Base-by-base conservation (phyloP, 1,140 invertebrate genomes). In the Rhopalosiphum maidis region DNA sequence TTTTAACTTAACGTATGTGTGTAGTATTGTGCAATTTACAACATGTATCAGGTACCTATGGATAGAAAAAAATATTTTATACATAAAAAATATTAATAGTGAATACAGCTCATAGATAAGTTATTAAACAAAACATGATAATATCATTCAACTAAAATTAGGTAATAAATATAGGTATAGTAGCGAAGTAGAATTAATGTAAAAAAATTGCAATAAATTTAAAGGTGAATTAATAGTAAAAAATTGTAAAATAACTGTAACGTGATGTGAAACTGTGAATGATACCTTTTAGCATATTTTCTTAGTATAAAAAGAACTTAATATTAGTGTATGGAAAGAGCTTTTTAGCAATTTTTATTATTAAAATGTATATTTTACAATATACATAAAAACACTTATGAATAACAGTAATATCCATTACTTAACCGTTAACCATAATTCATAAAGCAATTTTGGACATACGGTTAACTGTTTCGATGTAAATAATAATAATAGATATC, bases 351-450 rank as follows among this genome's bases (percentile, higher is more conserved):
- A 77, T 77, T 77, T 77, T 18, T 77, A 77, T 35, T 77, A 77
- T 77, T 77, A 77, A n/a, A n/a, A 77, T 77, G 0, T 77, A 35
- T 77, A 77, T 77, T 77, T 30, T 77, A 77, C 60, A n/a, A n/a
- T 77, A 18, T n/a, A 77, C 60, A 77, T 77, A 77, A 77, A 68
- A 77, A 77, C 60, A n/a, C 60, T 77, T 77, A n/a, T 77, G 60
- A 77, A 2, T 77, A 77, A 77, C 5, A 77, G 30, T 77, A n/a
- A 7, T 68, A 30, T 9, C 11, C 41, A 41, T 41, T 41, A 41
- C 41, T 41, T 60, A 68, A 15, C 30, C 3, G 60, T 68, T 68
- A 68, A n/a, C 30, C 60, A 68, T n/a, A 68, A 68, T 15, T 30
- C 30, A 30, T 68, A 68, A 68, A 68, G 0, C 4, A 68, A 68